Conservation (phyloP, 2,888 invertebrate species). For the Ischnus inquisitorius region DNA sequence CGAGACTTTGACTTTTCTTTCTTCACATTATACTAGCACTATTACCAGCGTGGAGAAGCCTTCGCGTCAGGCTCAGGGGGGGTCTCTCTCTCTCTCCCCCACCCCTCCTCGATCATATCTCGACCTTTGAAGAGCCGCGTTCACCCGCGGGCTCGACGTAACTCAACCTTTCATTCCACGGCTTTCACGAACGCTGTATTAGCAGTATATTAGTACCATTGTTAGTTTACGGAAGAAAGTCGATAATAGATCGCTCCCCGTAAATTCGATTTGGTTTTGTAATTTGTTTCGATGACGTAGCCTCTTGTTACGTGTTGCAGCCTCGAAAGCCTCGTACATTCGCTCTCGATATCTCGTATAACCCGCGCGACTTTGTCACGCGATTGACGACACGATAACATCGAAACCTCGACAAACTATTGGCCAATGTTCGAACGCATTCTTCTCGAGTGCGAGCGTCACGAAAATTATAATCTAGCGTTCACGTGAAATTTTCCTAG, state of each 20-base stretch:
- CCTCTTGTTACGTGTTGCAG: slow-evolving; percentile 34
- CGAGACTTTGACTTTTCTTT: slow-evolving; percentile 37
- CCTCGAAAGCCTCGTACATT: neutral
- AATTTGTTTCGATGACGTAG: slow-evolving; percentile 62
- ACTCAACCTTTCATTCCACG: slow-evolving; percentile 42
- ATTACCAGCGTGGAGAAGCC: slow-evolving; percentile 23
- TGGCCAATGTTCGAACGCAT: neutral
- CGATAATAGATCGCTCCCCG: slow-evolving; percentile 60
- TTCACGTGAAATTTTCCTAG: too few species aligned
- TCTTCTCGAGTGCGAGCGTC: neutral
- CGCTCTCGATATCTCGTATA: slow-evolving; percentile 35
- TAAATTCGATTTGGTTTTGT: slow-evolving; percentile 60
- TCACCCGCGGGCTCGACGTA: slow-evolving; percentile 58
- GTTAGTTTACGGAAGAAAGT: slow-evolving; percentile 50
- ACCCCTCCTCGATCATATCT: slow-evolving; percentile 68
- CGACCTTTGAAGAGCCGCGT: slow-evolving; percentile 75
- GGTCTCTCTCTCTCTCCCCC: too few species aligned
- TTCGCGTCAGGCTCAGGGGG: slow-evolving; percentile 55
- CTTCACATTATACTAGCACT: neutral
- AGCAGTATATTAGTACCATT: slow-evolving; percentile 59
- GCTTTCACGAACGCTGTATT: slow-evolving; percentile 60
- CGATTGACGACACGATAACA: slow-evolving; percentile 28
- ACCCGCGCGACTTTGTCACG: neutral
- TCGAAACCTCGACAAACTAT: neutral
- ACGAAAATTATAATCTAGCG: too few species aligned